Evolutionary conservation across 35 echinoderm and acorn worm species (phyloP), one percentile per base, ranked within the genome.

Genomic region (Hemicentrotus pulcherrimus): DNA sequence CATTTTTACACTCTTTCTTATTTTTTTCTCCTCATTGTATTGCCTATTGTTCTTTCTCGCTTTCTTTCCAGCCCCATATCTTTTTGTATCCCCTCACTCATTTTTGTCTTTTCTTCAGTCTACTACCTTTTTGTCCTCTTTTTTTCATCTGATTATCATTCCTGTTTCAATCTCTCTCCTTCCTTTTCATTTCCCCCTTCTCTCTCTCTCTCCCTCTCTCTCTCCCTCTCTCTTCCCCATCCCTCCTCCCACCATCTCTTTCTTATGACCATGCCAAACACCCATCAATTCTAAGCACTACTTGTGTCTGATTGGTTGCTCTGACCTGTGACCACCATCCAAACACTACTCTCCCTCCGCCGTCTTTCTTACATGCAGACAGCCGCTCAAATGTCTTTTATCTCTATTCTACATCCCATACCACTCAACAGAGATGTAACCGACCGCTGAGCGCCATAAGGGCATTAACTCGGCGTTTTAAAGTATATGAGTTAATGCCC

Each of bases 241-340:
- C 16, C 9, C 52, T 59, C 52, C 11, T 59, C 52, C 50, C 52
- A 28, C 65, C 19, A 22, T 28, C 65, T n/a, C 22, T 30, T 78
- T n/a, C 65, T 78, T 2, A 78, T 6, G 65, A n/a, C 65, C 19
- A 78, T 78, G 65, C 65, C 65, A 78, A 78, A 78, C 65, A 78
- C 65, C 65, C 65, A 78, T 78, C 65, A 78, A 78, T 78, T 78
- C 65, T 78, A 78, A 78, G 65, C 28, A 78, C 65, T 78, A 78
- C 65, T 78, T 78, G 19, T 78, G 65, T 78, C 65, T 78, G 65
- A 78, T 78, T 78, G 65, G 24, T n/a, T 78, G 6, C 24, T n/a
- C 18, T 18, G 65, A 78, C 65, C 65, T 78, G 28, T 78, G 65
- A 78, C 65, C 65, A n/a, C 65, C 65, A 78, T 78, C 65, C 65